These are phyloP conservation scores for Poeciliopsis turrubarensis DNA, from an alignment of 2,113 vertebrate genomes.

Conservation along the genomic window DNA sequence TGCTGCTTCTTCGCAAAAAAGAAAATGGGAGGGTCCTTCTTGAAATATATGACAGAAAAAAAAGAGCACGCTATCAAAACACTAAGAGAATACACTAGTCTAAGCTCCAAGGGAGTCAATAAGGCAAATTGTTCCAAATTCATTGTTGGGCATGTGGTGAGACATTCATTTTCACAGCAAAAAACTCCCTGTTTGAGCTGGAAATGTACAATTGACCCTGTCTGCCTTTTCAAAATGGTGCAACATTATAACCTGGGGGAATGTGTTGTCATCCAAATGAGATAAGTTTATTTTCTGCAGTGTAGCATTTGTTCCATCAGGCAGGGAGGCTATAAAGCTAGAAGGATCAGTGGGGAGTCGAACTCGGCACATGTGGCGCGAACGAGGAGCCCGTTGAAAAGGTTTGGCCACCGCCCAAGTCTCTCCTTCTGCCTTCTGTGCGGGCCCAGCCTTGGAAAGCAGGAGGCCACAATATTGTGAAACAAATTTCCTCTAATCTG, in stretches of 20 bases:
- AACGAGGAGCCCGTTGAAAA: conserved; percentile 76
- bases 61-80: conserved; percentile 30
- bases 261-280: conserved; percentile 94
- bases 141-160: conserved; percentile 66
- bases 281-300: conserved; percentile 95
- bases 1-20: conserved; percentile 24
- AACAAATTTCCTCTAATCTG: conserved; percentile 90
- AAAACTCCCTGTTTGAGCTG: conserved; percentile 76
- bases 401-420: conserved; percentile 90
- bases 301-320: conserved; percentile 92
- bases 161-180: conserved; percentile 68
- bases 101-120: conserved; percentile 54
- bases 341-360: conserved; percentile 87
- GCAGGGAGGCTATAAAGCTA: conserved; percentile 89
- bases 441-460: conserved; percentile 82
- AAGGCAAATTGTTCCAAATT: conserved; percentile 67
- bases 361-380: conserved; percentile 83
- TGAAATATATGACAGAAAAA: conserved; percentile 8
- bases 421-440: conserved; percentile 93
- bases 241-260: conserved; percentile 89
- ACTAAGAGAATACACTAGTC: conserved; percentile 28
- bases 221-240: conserved; percentile 82
- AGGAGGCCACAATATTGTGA: conserved; percentile 86
- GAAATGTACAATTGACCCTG: conserved; percentile 84
- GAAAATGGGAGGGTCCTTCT: conserved; percentile 4